Evolutionary conservation across 2,113 vertebrate genomes (phyloP), one percentile per base, ranked within the genome.

Genomic region (Apodemus speciosus): DNA sequence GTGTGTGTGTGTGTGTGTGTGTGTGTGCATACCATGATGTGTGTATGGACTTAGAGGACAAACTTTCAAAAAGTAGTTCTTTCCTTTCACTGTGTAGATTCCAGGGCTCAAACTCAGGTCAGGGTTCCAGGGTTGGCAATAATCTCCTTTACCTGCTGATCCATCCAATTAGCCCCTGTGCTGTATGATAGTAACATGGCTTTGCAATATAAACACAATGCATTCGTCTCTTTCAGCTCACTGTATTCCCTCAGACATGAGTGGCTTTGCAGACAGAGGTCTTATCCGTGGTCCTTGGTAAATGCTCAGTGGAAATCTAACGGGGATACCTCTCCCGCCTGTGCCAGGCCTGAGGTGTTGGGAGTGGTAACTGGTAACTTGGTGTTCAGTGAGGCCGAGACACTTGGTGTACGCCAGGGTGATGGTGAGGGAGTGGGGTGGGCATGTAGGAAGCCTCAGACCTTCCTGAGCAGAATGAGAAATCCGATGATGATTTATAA

Each of bases 401-500:
- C 53, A 49, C 40, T 73, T 85, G 85, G 85, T 66, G 43, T 80
- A 43, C 20, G 20, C 35, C 46, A 76, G 51, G 77, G 0, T 68
- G 62, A 51, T n/a, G 25, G 40, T 21, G 3, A 0, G 11, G 79
- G 77, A 38, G 13, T 43, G 9, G 38, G 23, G 49, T 16, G 3
- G 51, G 58, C 40, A 13, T 62, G 56, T 25, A 83, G 90, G 27
- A 15, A 13, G 43, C 90, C 94, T 15, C 23, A 86, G 51, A 69
- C 75, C 68, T 85, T 88, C 53, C 72, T 79, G 86, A 92, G 66
- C 85, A 46, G 69, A 92, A 92, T 56, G 23, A 94, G 83, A 89
- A 86, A 71, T 72, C 13, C 21, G 51, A 53, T 85, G 87, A 56
- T 75, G 95, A 94, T 96, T 96, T 94, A 80, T 75, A 95, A 60